phyloP scores from a whole-genome alignment of 2,113 vertebrate genomes.

The Gasterosteus nipponicus region DNA sequence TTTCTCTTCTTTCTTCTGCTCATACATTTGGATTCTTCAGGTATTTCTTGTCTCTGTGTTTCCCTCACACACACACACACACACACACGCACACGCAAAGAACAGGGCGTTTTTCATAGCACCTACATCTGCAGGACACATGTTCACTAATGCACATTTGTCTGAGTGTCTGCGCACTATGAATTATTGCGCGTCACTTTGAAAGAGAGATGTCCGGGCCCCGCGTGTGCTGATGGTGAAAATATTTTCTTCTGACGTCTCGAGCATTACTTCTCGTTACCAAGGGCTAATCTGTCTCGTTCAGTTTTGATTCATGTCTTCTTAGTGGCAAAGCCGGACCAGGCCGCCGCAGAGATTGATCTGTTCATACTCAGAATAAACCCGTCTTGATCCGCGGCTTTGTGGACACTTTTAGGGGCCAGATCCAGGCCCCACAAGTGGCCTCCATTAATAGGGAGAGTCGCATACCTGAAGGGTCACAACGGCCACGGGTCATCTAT shows the following conservation, averaged over 20 bases:
- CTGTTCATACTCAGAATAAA: conserved; percentile 59
- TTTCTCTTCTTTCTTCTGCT: conserved; percentile 78
- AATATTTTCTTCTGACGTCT: conserved; percentile 62
- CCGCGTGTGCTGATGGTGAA: conserved; percentile 60
- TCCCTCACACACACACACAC: conserved; percentile 54
- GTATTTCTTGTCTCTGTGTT: conserved; percentile 72
- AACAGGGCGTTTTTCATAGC: conserved; percentile 59
- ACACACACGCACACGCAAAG: conserved; percentile 44
- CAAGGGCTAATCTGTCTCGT: conserved; percentile 56
- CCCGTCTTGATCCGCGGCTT: conserved; percentile 41
- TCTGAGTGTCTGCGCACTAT: conserved; percentile 45
- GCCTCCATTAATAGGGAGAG: conserved; percentile 4
- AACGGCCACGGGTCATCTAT: neutral
- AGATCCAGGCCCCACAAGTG: conserved; percentile 37
- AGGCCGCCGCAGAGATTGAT: conserved; percentile 53
- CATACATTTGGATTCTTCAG: conserved; percentile 81
- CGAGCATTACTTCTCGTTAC: conserved; percentile 66
- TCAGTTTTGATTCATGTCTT: conserved; percentile 63
- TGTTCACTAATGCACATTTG: conserved; percentile 66
- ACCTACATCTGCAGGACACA: conserved; percentile 80
- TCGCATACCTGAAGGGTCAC: conserved; percentile 33
- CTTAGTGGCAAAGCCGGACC: conserved; percentile 42
- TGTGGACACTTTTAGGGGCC: conserved; percentile 23
- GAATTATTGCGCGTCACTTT: conserved; percentile 58
- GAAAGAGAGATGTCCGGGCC: conserved; percentile 62